Evolutionary conservation across 1,140 invertebrate genomes (phyloP), one percentile per base, ranked within the genome.

Genomic region (Atopsyche davidsoni): DNA sequence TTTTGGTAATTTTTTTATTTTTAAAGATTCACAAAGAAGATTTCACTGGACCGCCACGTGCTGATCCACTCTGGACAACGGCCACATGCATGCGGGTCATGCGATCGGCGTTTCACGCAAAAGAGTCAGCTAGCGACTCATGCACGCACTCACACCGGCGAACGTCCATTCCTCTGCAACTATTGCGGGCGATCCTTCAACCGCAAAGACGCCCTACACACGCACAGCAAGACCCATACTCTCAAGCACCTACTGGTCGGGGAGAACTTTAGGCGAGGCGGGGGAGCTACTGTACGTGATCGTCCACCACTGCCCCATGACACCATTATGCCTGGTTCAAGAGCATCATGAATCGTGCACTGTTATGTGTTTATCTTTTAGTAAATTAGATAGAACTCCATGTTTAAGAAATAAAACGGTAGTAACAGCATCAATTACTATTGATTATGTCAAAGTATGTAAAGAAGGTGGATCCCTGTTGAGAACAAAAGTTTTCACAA

Each of bases 121-220:
- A 53, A 60, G 32, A 52, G 58, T 36, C 57, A 61, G 51, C 34
- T 67, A 23, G 53, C 51, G 2, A 61, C 59, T 3, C 64, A 66
- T 44, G 52, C 49, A 34, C 28, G 64, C 13, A 59, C 53, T 1
- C 63, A 65, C 46, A 59, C 59, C 14, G 59, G 62, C 4, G 65
- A 67, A 46, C 71, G 72, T 51, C 75, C 75, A 2, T 76, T 72
- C 61, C 60, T 75, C 10, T 79, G 77, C 60, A 66, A 69, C 3
- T 69, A 67, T 22, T 79, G 76, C 59, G 75, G 75, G 1, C 75
- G 75, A 59, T 66, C 67, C 13, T 79, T 79, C 59, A 71, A 69
- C 50, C 70, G 55, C n/a, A 52, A 42, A 18, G 55, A 57, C 38
- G 50, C 55, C 9, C 42, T 57, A 13, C 52, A 60, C 10, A 63